phyloP scores from a whole-genome alignment of 1,140 invertebrate genomes.

The Drosophila nebulosa region DNA sequence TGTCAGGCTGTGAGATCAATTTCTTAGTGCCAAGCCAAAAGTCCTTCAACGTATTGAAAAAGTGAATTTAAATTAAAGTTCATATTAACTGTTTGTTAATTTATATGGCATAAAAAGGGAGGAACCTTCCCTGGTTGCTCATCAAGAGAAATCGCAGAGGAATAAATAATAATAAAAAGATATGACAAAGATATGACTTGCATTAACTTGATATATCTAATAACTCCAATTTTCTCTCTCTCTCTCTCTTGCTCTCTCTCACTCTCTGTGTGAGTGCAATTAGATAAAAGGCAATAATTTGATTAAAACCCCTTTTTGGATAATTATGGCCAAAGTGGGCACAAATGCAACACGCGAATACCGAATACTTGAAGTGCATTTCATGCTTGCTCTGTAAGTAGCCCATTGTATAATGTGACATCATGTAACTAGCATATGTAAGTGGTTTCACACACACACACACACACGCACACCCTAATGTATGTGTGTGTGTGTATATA shows the following conservation, averaged over 20 bases:
- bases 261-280: no score
- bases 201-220: no score
- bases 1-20: no score
- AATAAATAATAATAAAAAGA: no score
- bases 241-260: slow-evolving; percentile 3
- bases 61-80: no score
- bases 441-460: neutral
- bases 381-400: neutral
- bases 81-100: no score
- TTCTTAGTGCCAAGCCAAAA: no score
- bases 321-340: slow-evolving; percentile 10
- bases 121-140: no score
- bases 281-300: slow-evolving; percentile 57
- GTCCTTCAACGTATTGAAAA: no score
- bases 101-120: no score
- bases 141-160: no score
- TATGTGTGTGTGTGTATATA: neutral
- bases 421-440: neutral
- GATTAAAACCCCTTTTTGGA: slow-evolving; percentile 25
- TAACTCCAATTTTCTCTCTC: neutral
- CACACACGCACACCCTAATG: neutral
- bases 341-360: slow-evolving; percentile 15
- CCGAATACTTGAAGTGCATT: neutral
- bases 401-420: neutral
- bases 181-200: no score